phyloP scores from a whole-genome alignment of 2,888 invertebrate genomes.

The Timema cristinae region DNA sequence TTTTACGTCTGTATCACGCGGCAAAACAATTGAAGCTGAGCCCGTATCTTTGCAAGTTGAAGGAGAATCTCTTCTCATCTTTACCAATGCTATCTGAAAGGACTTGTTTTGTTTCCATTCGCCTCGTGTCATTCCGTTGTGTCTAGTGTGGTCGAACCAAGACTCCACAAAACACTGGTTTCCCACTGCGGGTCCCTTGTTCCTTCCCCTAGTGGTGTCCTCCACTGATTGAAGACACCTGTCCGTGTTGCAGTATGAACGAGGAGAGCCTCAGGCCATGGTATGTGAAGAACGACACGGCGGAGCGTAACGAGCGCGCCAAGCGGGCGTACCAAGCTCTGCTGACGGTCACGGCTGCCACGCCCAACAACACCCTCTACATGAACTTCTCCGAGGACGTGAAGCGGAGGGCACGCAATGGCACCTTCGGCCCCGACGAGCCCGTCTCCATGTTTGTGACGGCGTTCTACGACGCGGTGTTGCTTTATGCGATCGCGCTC shows the following conservation, averaged over 20 bases:
- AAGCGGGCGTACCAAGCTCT: slow-evolving; percentile 81
- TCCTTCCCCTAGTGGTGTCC: background rate
- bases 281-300: slow-evolving; percentile 74
- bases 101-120: no score
- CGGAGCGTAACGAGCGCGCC: slow-evolving; percentile 77
- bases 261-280: slow-evolving; percentile 73
- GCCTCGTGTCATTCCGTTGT: no score
- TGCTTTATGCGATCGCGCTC: slow-evolving; percentile 86
- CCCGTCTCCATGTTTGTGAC: slow-evolving; percentile 89
- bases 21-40: no score
- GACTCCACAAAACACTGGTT: background rate
- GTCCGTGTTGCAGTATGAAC: slow-evolving; percentile 49
- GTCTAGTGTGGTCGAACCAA: no score
- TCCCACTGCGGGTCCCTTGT: background rate
- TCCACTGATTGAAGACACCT: background rate
- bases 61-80: no score
- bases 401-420: slow-evolving; percentile 61
- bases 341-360: slow-evolving; percentile 81
- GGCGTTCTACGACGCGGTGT: slow-evolving; percentile 93
- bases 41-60: no score
- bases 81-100: no score
- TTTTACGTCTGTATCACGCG: no score
- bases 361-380: slow-evolving; percentile 74
- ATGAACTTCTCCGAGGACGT: slow-evolving; percentile 71
- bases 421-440: slow-evolving; percentile 63